phyloP scores from a whole-genome alignment of 2,797 vertebrate species.

The Hypotaenidia philippensis region DNA sequence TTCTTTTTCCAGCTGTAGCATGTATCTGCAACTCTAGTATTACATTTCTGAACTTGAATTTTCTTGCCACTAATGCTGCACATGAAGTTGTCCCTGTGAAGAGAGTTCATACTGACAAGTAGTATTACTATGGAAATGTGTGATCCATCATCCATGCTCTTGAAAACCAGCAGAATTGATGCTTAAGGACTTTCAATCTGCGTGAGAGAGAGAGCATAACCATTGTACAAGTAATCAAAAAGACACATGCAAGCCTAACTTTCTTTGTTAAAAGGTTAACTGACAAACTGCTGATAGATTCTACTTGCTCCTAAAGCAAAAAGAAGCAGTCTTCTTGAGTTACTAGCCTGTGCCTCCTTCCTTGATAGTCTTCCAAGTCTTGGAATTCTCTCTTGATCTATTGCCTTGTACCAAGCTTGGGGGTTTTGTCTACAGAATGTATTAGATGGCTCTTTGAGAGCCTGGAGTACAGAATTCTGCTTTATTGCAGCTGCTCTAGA shows the following conservation, averaged over 20 bases:
- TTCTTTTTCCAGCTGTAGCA: slow-evolving; percentile 2
- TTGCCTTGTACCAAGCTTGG: neutral
- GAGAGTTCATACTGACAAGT: neutral
- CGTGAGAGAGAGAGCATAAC: neutral
- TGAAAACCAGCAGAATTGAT: neutral
- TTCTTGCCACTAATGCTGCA: neutral
- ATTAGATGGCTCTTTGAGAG: neutral
- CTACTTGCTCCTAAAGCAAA: neutral
- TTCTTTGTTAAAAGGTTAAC: neutral
- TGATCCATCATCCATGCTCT: neutral
- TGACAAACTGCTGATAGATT: neutral
- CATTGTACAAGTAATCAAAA: neutral
- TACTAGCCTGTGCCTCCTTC: neutral
- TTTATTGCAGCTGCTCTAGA: neutral
- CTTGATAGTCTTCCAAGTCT: neutral
- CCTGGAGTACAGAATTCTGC: neutral
- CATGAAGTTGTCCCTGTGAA: neutral
- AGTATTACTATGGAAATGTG: neutral
- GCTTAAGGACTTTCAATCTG: neutral
- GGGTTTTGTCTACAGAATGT: neutral
- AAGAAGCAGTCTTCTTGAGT: neutral
- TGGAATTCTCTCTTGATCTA: neutral
- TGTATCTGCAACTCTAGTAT: neutral
- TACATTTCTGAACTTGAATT: neutral
- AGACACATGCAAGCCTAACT: neutral